phyloP scores from a whole-genome alignment of 2,888 invertebrate species.

The Macrosiphum euphorbiae region DNA sequence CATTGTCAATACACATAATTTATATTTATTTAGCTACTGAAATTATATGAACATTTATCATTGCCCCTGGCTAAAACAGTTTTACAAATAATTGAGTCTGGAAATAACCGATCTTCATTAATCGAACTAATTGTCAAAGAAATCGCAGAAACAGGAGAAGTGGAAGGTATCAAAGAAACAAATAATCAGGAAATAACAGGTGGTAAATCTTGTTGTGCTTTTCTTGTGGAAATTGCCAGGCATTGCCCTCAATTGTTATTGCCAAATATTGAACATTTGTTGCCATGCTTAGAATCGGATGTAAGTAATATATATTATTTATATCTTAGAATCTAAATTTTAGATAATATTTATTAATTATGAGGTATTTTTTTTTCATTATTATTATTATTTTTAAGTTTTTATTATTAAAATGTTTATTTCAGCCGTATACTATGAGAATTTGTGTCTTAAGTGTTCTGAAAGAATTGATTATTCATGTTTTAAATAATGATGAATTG shows the following conservation, averaged over 20 bases:
- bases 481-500: slow-evolving; percentile 79
- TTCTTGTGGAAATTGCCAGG: slow-evolving; percentile 78
- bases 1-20: neutral
- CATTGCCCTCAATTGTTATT: slow-evolving; percentile 76
- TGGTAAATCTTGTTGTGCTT: slow-evolving; percentile 73
- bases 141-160: slow-evolving; percentile 79
- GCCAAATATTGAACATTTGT: slow-evolving; percentile 75
- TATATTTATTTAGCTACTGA: slow-evolving; percentile 77
- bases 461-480: slow-evolving; percentile 80
- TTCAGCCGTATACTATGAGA: slow-evolving; percentile 76
- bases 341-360: slow-evolving; percentile 11
- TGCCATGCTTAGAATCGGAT: slow-evolving; percentile 76
- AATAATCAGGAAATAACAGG: slow-evolving; percentile 71
- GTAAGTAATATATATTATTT: slow-evolving; percentile 69
- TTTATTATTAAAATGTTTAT: slow-evolving; percentile 62
- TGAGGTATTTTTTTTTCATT: neutral
- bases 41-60: slow-evolving; percentile 81
- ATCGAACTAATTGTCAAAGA: slow-evolving; percentile 79
- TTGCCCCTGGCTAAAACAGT: slow-evolving; percentile 80
- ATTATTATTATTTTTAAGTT: neutral
- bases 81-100: slow-evolving; percentile 78
- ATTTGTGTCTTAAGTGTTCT: slow-evolving; percentile 88
- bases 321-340: neutral
- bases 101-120: slow-evolving; percentile 79
- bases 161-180: slow-evolving; percentile 74